These are phyloP conservation scores for Listronotus oregonensis DNA, from an alignment of 1,140 invertebrate species.

Conservation along the genomic window DNA sequence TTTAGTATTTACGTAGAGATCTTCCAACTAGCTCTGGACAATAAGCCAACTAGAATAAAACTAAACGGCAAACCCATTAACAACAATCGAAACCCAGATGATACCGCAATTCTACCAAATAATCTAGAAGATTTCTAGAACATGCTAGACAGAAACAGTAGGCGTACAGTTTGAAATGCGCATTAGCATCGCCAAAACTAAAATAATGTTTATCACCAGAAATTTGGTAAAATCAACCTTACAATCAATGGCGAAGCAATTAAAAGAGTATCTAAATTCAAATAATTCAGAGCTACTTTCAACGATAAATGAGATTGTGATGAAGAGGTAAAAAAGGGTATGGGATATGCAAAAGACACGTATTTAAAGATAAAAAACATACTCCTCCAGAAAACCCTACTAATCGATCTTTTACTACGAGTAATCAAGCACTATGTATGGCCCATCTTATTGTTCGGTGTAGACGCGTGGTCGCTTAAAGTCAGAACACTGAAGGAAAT, in stretches of 20 bases:
- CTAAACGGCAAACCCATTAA: too few relatives aligned
- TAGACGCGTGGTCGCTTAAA: too few relatives aligned
- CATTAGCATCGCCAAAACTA: not conserved
- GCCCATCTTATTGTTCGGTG: slow-evolving; percentile 14
- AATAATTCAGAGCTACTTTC: not conserved
- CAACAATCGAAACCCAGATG: too few relatives aligned
- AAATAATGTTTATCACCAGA: not conserved
- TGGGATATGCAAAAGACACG: slow-evolving; percentile 8
- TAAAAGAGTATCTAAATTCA: slow-evolving; percentile 11
- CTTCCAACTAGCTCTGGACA: slow-evolving; percentile 12
- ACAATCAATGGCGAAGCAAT: slow-evolving; percentile 3
- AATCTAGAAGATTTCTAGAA: not conserved
- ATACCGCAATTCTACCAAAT: too few relatives aligned
- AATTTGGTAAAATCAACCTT: not conserved
- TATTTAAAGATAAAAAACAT: slow-evolving; percentile 5
- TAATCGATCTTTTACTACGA: not conserved
- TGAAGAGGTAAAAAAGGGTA: slow-evolving; percentile 7
- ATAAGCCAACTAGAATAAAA: not conserved
- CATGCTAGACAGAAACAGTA: not conserved
- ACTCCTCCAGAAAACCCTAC: slow-evolving; percentile 7
- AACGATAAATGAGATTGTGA: too few relatives aligned
- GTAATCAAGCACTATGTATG: slow-evolving; percentile 15
- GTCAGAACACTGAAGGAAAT: too few relatives aligned
- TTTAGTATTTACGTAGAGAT: slow-evolving; percentile 11
- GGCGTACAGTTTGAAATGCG: not conserved